Base-by-base conservation (phyloP, 2,113 vertebrate species). In the Gadus chalcogrammus region DNA sequence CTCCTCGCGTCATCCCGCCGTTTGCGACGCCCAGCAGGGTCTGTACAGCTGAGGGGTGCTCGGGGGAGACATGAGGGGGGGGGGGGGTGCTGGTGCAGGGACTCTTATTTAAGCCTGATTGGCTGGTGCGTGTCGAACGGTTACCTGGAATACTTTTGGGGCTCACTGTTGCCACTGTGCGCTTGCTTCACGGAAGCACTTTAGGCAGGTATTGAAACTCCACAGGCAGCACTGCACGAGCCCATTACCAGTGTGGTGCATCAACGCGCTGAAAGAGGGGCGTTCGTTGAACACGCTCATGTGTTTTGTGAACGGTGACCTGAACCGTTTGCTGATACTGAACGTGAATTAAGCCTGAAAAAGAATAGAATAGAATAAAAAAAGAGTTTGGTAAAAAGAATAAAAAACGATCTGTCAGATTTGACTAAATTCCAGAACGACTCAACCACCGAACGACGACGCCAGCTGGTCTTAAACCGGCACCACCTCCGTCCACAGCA, bases 1-100 rank as follows among this genome's bases (percentile, higher is more conserved):
- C 65, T 68, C 62, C 65, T 56, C 61, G 67, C 70, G 62, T 69
- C 78, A 82, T 77, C 61, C 71, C 70, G 62, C 71, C 81, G 80
- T 77, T 79, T 62, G 68, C 79, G 70, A 74, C 62, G 71, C 72
- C 52, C 59, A 61, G 52, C 60, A 68, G 70, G 24, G 31, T 64
- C 70, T 65, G 28, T 16, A 42, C 61, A 48, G 66, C 53, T 28
- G 75, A 18, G 66, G 31, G 60, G 65, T 69, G 16, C 58, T 9
- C 61, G 31, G 31, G 31, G 31, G 31, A 35, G 31, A 35, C 6
- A 48, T 48, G 42, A 4, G 3, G 11, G 38, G 38, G 5, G 3
- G 11, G 38, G 38, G 5, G 42, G 42, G 42, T 12, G 42, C 8
- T 48, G 42, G 42, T 48, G 7, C 7, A 48, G 28, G 15, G 53